phyloP scores from a whole-genome alignment of 1,140 invertebrate species.

The Teleopsis dalmanni region DNA sequence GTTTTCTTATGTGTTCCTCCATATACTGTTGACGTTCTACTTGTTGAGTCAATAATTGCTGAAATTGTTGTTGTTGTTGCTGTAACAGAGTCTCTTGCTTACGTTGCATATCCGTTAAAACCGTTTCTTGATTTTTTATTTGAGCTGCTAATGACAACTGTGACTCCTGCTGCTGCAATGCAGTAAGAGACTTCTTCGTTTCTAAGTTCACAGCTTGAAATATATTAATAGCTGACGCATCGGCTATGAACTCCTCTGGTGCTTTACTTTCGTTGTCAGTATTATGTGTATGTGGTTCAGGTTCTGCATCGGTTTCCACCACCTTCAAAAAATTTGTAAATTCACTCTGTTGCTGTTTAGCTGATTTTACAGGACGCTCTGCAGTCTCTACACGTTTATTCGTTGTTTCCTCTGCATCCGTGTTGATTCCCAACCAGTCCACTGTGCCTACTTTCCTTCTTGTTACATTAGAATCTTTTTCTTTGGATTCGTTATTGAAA shows the following conservation, averaged over 20 bases:
- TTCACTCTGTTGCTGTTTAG: not conserved
- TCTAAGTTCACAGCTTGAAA: slow-evolving; percentile 35
- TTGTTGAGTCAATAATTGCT: slow-evolving; percentile 45
- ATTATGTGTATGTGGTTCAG: slow-evolving; percentile 2
- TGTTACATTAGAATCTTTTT: slow-evolving; percentile 29
- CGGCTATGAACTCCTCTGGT: not conserved
- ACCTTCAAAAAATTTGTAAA: not conserved
- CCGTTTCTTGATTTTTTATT: slow-evolving; percentile 48
- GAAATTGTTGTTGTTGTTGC: slow-evolving; percentile 47
- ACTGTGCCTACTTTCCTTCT: slow-evolving; percentile 28
- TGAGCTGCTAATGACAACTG: slow-evolving; percentile 47
- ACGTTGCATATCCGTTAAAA: slow-evolving; percentile 45
- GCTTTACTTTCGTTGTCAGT: not conserved
- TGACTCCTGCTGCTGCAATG: slow-evolving; percentile 47
- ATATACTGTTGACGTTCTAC: slow-evolving; percentile 47
- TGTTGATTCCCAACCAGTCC: slow-evolving; percentile 34
- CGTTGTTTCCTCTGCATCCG: slow-evolving; percentile 12
- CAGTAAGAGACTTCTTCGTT: slow-evolving; percentile 41
- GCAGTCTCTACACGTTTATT: not conserved
- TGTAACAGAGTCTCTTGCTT: slow-evolving; percentile 44
- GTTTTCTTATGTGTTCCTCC: slow-evolving; percentile 46
- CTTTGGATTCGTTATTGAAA: slow-evolving; percentile 15
- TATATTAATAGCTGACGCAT: slow-evolving; percentile 21
- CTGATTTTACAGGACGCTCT: slow-evolving; percentile 7
- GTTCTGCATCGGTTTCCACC: not conserved